phyloP scores from a whole-genome alignment of 2,113 vertebrate species.

The Lycaon pictus region DNA sequence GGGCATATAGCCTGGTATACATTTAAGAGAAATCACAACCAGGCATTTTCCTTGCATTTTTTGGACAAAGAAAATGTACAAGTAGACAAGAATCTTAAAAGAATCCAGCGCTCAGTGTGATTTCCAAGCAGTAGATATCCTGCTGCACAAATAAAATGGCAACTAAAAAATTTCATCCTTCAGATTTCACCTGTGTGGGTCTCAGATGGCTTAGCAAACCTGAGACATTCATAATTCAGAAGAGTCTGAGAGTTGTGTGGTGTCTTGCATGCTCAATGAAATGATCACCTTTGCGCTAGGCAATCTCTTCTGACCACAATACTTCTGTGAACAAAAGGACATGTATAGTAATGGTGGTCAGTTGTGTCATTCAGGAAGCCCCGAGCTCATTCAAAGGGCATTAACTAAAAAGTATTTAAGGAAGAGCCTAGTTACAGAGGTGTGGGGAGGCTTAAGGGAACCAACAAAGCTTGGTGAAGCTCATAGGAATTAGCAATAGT shows the following conservation, averaged over 20 bases:
- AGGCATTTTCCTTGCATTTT: background rate
- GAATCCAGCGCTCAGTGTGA: background rate
- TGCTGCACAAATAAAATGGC: background rate
- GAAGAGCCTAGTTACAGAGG: background rate
- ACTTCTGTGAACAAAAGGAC: background rate
- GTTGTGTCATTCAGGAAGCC: slow-evolving; percentile 3
- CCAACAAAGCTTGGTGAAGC: background rate
- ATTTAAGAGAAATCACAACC: background rate
- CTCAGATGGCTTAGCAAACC: background rate
- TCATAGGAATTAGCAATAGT: background rate
- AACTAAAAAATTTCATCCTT: slow-evolving; percentile 24
- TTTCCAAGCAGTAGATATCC: slow-evolving; percentile 1
- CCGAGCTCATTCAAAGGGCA: background rate
- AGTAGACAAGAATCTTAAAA: background rate
- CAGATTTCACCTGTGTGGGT: background rate
- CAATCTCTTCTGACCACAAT: background rate
- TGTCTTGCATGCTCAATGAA: slow-evolving; percentile 28
- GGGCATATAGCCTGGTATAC: background rate
- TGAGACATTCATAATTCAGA: slow-evolving; percentile 49
- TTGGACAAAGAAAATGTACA: background rate
- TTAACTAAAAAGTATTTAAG: background rate
- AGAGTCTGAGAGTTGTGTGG: slow-evolving; percentile 26
- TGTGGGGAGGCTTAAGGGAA: background rate
- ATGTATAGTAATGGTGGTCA: slow-evolving; percentile 32
- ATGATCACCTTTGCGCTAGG: slow-evolving; percentile 30